Percentiles rank a stretch among this genome's conserved stretches.
Evolutionary conservation across 1,140 invertebrate genomes (phyloP).

Genomic region (Ceratosolen solmsi): DNA sequence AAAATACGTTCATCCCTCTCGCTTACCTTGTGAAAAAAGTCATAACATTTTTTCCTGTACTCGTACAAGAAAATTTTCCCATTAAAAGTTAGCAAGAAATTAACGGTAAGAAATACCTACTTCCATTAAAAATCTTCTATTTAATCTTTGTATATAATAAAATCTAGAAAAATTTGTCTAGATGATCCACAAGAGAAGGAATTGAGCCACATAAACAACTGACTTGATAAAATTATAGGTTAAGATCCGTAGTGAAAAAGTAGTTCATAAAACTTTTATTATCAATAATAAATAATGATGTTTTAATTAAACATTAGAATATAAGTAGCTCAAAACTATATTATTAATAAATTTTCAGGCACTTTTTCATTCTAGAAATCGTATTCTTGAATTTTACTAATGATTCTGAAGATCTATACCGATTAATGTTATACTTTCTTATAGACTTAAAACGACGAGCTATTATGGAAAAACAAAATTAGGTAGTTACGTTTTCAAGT

Average conservation of each 20-base stretch:
- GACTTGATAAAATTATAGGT: background rate
- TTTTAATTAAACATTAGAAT: background rate
- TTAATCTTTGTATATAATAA: background rate
- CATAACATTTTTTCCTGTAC: slow-evolving; percentile 5
- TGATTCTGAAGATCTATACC: background rate
- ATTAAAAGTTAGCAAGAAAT: slow-evolving; percentile 15
- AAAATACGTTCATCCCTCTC: background rate
- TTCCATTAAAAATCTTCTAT: background rate
- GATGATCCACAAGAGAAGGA: background rate
- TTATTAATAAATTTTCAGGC: background rate
- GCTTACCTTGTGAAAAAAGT: background rate
- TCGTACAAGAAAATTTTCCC: background rate
- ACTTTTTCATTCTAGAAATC: background rate
- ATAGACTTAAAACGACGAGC: background rate
- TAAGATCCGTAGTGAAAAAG: background rate
- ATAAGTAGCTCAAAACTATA: background rate
- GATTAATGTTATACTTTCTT: background rate
- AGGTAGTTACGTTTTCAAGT: background rate
- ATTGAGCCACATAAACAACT: background rate
- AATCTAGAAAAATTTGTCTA: slow-evolving; percentile 11
- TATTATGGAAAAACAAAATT: background rate
- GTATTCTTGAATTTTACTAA: too few species aligned
- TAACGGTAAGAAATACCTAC: slow-evolving; percentile 10
- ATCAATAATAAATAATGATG: background rate
- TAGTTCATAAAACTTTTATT: background rate